phyloP scores from a whole-genome alignment of 1,140 invertebrate genomes.

The Arion vulgaris region DNA sequence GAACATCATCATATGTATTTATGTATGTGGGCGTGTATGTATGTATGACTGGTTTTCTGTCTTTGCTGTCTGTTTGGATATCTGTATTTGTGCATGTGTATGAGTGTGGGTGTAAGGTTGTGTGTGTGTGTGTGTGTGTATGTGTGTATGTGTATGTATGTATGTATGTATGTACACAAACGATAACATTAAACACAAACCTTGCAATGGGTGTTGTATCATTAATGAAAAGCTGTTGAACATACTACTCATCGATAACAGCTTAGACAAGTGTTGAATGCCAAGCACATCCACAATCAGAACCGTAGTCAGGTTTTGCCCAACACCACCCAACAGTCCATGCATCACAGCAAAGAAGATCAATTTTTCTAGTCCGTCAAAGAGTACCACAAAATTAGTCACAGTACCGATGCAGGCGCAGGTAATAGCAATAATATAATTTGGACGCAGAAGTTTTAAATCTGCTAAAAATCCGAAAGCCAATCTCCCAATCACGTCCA shows the following conservation, averaged over 20 bases:
- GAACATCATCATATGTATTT: no score
- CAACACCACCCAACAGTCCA: background rate
- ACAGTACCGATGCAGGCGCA: background rate
- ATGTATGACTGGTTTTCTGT: no score
- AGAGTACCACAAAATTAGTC: background rate
- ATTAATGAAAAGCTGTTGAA: background rate
- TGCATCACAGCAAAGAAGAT: conserved; percentile 6
- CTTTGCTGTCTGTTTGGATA: no score
- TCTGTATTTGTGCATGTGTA: no score
- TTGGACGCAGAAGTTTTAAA: conserved; percentile 5
- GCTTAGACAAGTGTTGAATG: background rate
- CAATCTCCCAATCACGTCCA: conserved; percentile 16
- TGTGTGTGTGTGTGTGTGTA: no score
- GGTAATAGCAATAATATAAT: background rate
- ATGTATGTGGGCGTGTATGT: no score
- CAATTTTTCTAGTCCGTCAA: background rate
- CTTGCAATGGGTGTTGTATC: conserved; percentile 23
- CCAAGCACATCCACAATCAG: conserved; percentile 15
- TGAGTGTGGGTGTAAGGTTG: no score
- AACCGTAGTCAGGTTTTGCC: background rate
- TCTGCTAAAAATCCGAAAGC: conserved; percentile 17
- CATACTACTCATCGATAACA: conserved; percentile 14
- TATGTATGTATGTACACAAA: no score
- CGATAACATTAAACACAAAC: background rate
- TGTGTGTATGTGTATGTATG: no score